Conservation (phyloP, 2,797 vertebrate genomes). For the Dromococcyx pavoninus region DNA sequence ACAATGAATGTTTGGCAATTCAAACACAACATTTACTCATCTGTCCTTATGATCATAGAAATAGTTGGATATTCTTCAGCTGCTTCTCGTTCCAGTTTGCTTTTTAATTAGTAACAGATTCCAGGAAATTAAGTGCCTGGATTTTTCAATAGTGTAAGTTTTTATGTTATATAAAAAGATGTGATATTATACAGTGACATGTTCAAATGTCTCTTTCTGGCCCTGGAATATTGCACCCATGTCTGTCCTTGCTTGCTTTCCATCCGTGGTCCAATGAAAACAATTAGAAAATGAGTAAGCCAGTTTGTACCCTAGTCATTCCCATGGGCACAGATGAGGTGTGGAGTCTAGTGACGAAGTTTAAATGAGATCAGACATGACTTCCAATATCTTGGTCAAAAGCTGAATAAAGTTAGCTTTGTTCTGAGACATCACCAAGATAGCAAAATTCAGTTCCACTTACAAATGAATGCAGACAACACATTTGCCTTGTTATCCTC, state of each 20-base stretch:
- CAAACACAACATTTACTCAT: constrained; percentile 16
- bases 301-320: neutral
- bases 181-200: neutral
- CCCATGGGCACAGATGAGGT: neutral
- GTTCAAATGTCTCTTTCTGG: neutral
- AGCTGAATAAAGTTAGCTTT: neutral
- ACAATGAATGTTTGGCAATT: neutral
- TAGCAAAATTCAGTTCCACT: neutral
- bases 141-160: neutral
- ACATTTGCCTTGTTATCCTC: neutral
- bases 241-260: neutral
- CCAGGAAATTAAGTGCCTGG: neutral
- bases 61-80: constrained; percentile 21
- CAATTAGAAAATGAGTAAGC: constrained; percentile 3
- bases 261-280: neutral
- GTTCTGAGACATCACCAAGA: neutral
- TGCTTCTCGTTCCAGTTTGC: neutral
- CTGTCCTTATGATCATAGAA: neutral
- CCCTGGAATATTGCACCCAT: neutral
- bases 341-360: neutral
- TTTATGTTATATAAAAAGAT: neutral
- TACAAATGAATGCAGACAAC: neutral
- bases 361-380: neutral
- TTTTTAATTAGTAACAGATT: constrained; percentile 50
- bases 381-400: neutral